These are phyloP conservation scores for Clostera curtula DNA, from an alignment of 2,888 invertebrate species.

Conservation along the genomic window DNA sequence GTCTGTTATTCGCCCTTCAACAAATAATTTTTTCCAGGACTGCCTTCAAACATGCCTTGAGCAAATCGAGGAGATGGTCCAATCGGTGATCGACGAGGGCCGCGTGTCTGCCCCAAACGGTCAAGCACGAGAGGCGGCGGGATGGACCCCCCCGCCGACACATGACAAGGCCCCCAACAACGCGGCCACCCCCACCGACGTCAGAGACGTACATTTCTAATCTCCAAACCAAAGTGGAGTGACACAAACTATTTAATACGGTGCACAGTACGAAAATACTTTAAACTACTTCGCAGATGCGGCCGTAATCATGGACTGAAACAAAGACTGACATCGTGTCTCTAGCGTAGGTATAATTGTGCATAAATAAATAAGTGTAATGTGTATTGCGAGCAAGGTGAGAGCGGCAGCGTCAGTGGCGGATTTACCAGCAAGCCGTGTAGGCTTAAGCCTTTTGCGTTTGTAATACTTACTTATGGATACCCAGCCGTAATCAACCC, in stretches of 20 bases:
- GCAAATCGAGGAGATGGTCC: constrained; percentile 87
- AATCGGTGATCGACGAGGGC: constrained; percentile 69
- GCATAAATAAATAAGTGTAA: constrained; percentile 39
- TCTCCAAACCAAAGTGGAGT: constrained; percentile 11
- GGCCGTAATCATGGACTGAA: constrained; percentile 68
- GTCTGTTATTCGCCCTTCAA: not conserved
- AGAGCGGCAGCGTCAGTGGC: too few relatives aligned
- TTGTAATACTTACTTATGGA: too few relatives aligned
- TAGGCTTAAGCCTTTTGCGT: too few relatives aligned
- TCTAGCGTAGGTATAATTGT: constrained; percentile 58
- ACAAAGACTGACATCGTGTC: constrained; percentile 69
- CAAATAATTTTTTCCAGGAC: constrained; percentile 79
- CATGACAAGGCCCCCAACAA: constrained; percentile 79
- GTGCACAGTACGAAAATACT: constrained; percentile 70
- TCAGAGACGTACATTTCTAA: constrained; percentile 87
- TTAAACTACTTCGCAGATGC: constrained; percentile 62
- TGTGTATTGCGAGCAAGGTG: too few relatives aligned
- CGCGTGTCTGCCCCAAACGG: constrained; percentile 60
- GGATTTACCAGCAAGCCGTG: too few relatives aligned
- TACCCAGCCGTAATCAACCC: too few relatives aligned
- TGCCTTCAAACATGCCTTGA: constrained; percentile 85
- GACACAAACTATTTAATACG: constrained; percentile 48
- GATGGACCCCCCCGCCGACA: constrained; percentile 63
- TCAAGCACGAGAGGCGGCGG: constrained; percentile 51
- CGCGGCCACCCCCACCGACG: constrained; percentile 89